Evolutionary conservation across 2,113 vertebrate genomes (phyloP).

Genomic region (Nettapus auritus): DNA sequence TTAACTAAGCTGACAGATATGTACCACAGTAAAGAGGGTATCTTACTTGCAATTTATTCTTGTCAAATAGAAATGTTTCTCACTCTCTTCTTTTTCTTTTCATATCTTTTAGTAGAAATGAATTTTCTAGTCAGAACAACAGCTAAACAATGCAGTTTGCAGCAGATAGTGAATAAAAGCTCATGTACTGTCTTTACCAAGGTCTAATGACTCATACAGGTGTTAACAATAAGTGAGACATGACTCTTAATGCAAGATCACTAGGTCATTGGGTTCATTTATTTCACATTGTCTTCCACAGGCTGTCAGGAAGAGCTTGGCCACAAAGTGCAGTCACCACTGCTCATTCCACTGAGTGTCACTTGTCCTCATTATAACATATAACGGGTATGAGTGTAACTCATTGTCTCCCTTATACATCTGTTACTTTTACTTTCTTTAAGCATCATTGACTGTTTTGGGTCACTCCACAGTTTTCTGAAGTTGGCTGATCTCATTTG

Average conservation of each 20-base stretch:
- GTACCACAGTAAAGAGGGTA: not conserved
- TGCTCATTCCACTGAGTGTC: constrained; percentile 3
- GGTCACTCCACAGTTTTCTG: not conserved
- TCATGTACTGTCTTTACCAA: not conserved
- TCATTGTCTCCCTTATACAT: not conserved
- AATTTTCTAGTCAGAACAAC: not conserved
- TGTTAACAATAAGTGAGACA: constrained; percentile 27
- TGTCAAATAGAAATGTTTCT: not conserved
- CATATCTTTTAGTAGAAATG: not conserved
- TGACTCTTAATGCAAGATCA: not conserved
- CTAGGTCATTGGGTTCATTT: not conserved
- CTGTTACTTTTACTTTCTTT: not conserved
- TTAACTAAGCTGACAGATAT: not conserved
- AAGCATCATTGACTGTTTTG: not conserved
- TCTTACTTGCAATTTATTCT: not conserved
- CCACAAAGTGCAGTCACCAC: not conserved
- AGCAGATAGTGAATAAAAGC: not conserved
- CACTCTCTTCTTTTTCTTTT: constrained; percentile 1
- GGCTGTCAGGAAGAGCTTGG: not conserved
- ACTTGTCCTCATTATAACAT: not conserved
- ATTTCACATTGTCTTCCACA: constrained; percentile 1
- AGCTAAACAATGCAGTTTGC: constrained; percentile 11
- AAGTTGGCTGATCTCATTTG: not conserved
- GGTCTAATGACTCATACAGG: constrained; percentile 29
- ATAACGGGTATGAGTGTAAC: not conserved